These are phyloP conservation scores for Caenorhabditis becei DNA, from an alignment of 2,888 invertebrate genomes.

Conservation along the genomic window DNA sequence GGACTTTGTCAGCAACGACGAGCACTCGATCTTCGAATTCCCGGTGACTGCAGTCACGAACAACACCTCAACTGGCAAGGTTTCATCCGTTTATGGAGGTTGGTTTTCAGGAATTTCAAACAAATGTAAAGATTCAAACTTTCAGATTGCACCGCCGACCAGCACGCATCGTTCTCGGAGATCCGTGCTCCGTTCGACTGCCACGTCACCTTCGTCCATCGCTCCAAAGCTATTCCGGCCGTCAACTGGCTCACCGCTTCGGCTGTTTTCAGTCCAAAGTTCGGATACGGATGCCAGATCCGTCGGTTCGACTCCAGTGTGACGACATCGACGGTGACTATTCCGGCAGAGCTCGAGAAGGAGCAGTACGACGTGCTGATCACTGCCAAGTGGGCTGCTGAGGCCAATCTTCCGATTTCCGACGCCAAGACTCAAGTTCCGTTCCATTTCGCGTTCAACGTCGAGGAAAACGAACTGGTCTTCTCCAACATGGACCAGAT, in stretches of 20 bases:
- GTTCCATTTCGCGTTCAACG: slow-evolving; percentile 66
- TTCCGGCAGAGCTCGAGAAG: slow-evolving; percentile 46
- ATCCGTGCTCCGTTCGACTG: slow-evolving; percentile 62
- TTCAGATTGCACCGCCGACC: slow-evolving; percentile 58
- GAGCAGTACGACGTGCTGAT: slow-evolving; percentile 39
- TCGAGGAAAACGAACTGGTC: slow-evolving; percentile 61
- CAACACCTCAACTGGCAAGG: slow-evolving; percentile 29
- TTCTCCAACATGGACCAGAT: slow-evolving; percentile 61
- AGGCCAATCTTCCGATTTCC: slow-evolving; percentile 12
- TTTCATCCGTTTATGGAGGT: slow-evolving; percentile 52
- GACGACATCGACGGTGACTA: slow-evolving; percentile 15
- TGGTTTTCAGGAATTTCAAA: neutral
- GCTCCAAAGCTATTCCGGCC: slow-evolving; percentile 31
- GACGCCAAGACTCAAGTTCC: slow-evolving; percentile 38
- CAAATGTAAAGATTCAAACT: neutral
- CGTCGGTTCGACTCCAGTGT: slow-evolving; percentile 42
- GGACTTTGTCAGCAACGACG: slow-evolving; percentile 41
- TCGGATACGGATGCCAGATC: slow-evolving; percentile 55
- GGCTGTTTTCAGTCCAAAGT: slow-evolving; percentile 41
- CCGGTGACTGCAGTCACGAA: slow-evolving; percentile 47
- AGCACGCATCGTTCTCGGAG: slow-evolving; percentile 23
- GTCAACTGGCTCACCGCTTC: slow-evolving; percentile 56
- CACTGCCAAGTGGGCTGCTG: slow-evolving; percentile 56
- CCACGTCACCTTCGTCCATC: slow-evolving; percentile 31
- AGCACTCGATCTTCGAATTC: slow-evolving; percentile 17